A percentile compares a stretch with the other conserved stretches of the same genome.
phyloP scores from a whole-genome alignment of 1,140 invertebrate genomes.

The Apis mellifera region DNA sequence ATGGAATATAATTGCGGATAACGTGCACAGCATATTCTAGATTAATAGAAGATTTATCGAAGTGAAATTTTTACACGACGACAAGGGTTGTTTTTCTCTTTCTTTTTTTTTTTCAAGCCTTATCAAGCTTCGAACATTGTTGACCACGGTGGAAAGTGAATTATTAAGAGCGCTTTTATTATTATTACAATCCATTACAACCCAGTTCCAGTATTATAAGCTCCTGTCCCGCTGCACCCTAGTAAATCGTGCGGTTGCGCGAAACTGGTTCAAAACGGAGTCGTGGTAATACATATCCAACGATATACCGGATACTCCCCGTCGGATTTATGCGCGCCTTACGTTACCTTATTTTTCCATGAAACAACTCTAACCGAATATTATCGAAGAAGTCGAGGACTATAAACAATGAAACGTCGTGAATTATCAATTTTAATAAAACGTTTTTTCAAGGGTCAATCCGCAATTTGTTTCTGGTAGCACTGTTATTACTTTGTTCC shows the following conservation, averaged over 20 bases:
- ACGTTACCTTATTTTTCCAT: conserved; percentile 20
- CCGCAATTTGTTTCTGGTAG: neutral
- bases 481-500: neutral
- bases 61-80: no score
- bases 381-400: neutral
- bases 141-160: conserved; percentile 23
- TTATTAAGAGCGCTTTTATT: conserved; percentile 22
- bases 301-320: neutral
- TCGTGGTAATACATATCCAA: conserved; percentile 26
- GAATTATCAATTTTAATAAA: conserved; percentile 26
- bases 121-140: neutral
- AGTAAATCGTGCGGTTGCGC: conserved; percentile 32
- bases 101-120: no score
- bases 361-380: neutral
- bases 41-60: no score
- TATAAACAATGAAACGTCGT: conserved; percentile 6
- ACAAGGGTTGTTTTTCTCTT: no score
- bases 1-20: no score
- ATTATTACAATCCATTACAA: conserved; percentile 48
- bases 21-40: no score
- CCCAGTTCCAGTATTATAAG: conserved; percentile 27
- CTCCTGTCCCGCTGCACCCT: neutral
- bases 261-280: conserved; percentile 25
- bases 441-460: conserved; percentile 1
- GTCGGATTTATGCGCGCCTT: conserved; percentile 27